phyloP scores from a whole-genome alignment of 1,140 invertebrate species.

The Bombus cullumanus region DNA sequence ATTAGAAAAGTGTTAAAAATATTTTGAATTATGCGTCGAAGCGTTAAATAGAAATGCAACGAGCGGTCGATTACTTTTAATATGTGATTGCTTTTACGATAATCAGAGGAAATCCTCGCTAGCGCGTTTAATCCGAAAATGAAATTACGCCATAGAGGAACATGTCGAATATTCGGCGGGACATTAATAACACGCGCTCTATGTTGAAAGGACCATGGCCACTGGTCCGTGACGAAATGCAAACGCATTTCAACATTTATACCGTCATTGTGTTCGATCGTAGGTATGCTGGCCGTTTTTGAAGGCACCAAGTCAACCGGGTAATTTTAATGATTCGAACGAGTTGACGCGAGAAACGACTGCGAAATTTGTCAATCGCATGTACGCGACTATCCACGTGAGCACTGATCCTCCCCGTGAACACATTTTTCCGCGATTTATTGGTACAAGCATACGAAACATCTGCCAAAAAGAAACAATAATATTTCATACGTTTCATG shows the following conservation, averaged over 20 bases:
- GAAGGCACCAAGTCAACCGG: conserved; percentile 49
- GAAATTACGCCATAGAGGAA: background rate
- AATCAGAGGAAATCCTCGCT: background rate
- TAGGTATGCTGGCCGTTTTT: conserved; percentile 32
- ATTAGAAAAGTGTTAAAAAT: background rate
- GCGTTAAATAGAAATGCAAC: background rate
- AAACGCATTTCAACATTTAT: conserved; percentile 55
- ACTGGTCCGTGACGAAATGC: conserved; percentile 25
- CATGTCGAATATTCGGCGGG: conserved; percentile 15
- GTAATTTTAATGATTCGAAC: conserved; percentile 58
- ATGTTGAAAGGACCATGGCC: background rate
- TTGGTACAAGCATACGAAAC: background rate
- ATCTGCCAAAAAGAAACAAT: background rate
- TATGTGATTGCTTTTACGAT: background rate
- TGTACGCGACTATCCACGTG: background rate
- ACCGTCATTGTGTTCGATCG: conserved; percentile 16
- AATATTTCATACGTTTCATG: background rate
- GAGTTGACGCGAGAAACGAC: conserved; percentile 47
- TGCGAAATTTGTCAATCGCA: conserved; percentile 39
- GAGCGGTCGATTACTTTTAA: background rate
- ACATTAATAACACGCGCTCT: conserved; percentile 38
- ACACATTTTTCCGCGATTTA: background rate
- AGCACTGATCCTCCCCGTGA: background rate
- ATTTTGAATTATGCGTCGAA: background rate
- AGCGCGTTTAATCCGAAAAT: conserved; percentile 14